Evolutionary conservation across 2,113 vertebrate genomes (phyloP), one percentile per base, ranked within the genome.

Genomic region (Aspiorhynchus laticeps): DNA sequence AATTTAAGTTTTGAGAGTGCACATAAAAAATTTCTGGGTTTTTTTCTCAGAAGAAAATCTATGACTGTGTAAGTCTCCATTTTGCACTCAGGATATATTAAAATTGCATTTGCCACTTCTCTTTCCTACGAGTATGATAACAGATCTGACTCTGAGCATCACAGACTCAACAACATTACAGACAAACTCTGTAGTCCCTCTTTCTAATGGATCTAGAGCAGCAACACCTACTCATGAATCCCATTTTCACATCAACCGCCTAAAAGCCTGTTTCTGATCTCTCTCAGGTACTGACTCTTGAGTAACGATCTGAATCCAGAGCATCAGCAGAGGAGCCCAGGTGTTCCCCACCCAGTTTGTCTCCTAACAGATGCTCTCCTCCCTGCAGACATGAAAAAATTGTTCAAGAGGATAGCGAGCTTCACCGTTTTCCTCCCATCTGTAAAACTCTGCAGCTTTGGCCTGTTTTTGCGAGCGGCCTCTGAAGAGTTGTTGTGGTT

Each of bases 351-450:
- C 78, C 21, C 33, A 59, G 53, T 59, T 11, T 56, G 78, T 80
- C 78, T 61, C 78, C 53, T 14, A 80, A 80, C 51, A 80, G 78
- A 80, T 80, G 78, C 78, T 80, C 53, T 61, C 19, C 76, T 78
- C 76, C 76, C 76, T 78, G 28, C 78, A 80, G 78, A 61, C 53
- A 41, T 12, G 7, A 41, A 80, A 80, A 53, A 41, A 41, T 56
- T 53, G 76, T 76, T 76, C n/a, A 76, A 48, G 41, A 15, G 48
- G 31, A 78, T 51, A 38, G 33, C 36, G 69, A 73, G 69, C 9
- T 3, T 41, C 69, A 73, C 76, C 11, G 46, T 78, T 78, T 51
- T 21, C 76, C 76, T 33, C 48, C 76, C 73, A 33, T 78, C 76
- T 21, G 46, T 53, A 78, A 78, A 78, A 33, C 76, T 33, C 41